phyloP scores from a whole-genome alignment of 2,113 vertebrate species.

The Spheniscus mendiculus region DNA sequence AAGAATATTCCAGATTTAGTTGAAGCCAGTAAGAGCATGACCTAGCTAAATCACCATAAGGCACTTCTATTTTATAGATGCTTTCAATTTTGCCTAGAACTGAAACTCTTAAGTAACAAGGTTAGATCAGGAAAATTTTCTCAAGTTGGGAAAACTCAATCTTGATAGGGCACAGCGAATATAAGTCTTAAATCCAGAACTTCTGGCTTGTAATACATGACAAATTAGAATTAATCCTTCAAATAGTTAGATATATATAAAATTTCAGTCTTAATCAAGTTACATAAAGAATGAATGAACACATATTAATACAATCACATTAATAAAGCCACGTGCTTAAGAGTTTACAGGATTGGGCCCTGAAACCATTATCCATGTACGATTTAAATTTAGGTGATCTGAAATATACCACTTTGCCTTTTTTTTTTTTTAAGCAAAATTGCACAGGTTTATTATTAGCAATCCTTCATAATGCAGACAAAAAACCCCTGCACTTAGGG shows the following conservation, averaged over 20 bases:
- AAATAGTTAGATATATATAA: not conserved
- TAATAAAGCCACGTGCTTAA: not conserved
- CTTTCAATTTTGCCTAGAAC: too few species aligned
- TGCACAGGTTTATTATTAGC: not conserved
- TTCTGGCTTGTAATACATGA: not conserved
- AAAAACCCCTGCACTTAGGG: not conserved
- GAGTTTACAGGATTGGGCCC: not conserved
- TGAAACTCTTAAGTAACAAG: not conserved
- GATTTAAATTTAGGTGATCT: not conserved
- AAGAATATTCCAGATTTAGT: not conserved
- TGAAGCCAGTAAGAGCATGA: not conserved
- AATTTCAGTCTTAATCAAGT: not conserved
- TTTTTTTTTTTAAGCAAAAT: not conserved
- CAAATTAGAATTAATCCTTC: not conserved
- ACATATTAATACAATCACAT: not conserved
- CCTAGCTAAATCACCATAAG: not conserved
- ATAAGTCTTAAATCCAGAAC: not conserved
- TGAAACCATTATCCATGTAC: not conserved
- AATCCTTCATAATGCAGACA: not conserved
- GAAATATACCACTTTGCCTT: not conserved
- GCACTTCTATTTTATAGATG: too few species aligned
- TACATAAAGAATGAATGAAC: not conserved
- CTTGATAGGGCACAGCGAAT: not conserved
- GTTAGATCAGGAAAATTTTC: not conserved
- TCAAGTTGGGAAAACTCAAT: not conserved